These are phyloP conservation scores for Cryptotermes secundus DNA, from an alignment of 1,140 invertebrate genomes.

Conservation along the genomic window DNA sequence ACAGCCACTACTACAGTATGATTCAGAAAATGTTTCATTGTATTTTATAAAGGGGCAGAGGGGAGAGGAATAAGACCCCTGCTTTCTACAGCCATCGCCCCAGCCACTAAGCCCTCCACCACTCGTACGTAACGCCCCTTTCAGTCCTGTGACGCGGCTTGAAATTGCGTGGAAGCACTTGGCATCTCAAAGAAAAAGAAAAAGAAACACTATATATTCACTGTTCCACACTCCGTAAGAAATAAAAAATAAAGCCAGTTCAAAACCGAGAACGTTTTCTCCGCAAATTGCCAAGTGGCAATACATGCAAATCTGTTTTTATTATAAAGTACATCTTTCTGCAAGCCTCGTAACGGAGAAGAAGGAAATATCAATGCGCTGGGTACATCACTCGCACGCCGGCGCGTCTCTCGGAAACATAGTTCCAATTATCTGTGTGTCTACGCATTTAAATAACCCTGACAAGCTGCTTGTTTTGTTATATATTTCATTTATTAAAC, in stretches of 20 bases:
- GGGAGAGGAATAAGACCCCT: not conserved
- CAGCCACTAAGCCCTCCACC: too few species aligned
- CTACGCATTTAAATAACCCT: too few species aligned
- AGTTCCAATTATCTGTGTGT: too few species aligned
- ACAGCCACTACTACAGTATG: not conserved
- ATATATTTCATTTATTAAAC: too few species aligned
- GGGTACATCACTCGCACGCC: not conserved
- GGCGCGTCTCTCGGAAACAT: too few species aligned
- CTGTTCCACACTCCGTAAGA: not conserved
- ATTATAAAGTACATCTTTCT: not conserved
- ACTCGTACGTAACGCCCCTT: not conserved
- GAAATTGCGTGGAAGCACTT: not conserved
- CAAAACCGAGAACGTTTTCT: not conserved
- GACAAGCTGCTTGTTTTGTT: too few species aligned
- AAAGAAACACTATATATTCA: not conserved
- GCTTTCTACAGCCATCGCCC: not conserved
- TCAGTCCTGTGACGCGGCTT: not conserved
- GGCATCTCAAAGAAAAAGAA: not conserved
- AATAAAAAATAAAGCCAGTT: not conserved
- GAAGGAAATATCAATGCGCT: not conserved
- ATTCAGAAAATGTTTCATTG: not conserved
- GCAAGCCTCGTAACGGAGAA: not conserved
- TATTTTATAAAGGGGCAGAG: not conserved
- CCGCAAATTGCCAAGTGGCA: conserved; percentile 1
- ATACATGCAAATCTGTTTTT: not conserved